A percentile compares a stretch with the other conserved stretches of the same genome.
Conservation (phyloP, 2,797 vertebrate species). For the Setipinna tenuifilis region DNA sequence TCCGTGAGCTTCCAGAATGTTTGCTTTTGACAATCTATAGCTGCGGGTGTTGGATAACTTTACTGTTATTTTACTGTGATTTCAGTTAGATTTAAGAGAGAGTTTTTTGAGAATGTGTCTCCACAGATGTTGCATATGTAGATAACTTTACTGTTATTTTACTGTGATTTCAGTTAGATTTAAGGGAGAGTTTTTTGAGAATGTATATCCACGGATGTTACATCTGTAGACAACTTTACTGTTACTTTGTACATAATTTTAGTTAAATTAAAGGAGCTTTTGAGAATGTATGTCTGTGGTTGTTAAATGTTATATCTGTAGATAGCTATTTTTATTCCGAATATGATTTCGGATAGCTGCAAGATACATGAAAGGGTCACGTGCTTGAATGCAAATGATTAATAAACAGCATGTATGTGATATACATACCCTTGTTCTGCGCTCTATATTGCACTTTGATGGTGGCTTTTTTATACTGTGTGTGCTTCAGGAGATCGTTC, state of each 20-base stretch:
- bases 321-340: neutral
- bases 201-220: conserved; percentile 58
- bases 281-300: conserved; percentile 52
- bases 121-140: conserved; percentile 54
- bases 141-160: neutral
- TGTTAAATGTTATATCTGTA: conserved; percentile 55
- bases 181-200: conserved; percentile 52
- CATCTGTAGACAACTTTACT: conserved; percentile 13
- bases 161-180: no score
- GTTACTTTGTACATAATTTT: no score
- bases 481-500: no score
- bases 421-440: neutral
- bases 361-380: neutral
- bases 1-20: conserved; percentile 62
- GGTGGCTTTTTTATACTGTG: neutral
- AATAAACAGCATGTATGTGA: neutral
- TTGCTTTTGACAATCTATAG: conserved; percentile 58
- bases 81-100: no score
- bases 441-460: neutral
- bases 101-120: conserved; percentile 49
- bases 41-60: conserved; percentile 51
- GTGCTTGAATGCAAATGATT: neutral
- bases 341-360: neutral
- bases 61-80: no score
- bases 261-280: no score